These are phyloP conservation scores for Epinephelus moara DNA, from an alignment of 2,113 vertebrate species.

Conservation along the genomic window DNA sequence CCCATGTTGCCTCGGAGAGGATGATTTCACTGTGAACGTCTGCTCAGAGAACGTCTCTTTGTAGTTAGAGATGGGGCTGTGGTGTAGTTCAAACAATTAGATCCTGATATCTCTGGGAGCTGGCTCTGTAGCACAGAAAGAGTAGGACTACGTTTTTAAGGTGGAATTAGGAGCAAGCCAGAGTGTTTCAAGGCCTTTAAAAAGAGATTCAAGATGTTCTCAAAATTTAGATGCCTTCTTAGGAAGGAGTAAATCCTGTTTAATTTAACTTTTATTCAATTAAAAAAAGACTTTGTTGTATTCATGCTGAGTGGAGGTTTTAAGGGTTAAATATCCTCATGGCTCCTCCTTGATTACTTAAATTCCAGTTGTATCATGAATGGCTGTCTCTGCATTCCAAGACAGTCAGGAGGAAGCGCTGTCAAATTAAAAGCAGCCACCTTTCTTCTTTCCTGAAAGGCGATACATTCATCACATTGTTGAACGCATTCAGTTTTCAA, in stretches of 20 bases:
- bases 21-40: background rate
- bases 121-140: background rate
- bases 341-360: background rate
- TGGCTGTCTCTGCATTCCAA: slow-evolving; percentile 24
- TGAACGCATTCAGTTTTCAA: background rate
- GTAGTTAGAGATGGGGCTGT: background rate
- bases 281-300: background rate
- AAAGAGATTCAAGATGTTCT: background rate
- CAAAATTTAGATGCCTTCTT: background rate
- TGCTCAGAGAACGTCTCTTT: slow-evolving; percentile 2
- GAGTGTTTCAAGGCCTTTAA: background rate
- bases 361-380: slow-evolving; percentile 13
- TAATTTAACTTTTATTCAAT: no score
- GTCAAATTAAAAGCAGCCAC: slow-evolving; percentile 4
- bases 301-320: background rate
- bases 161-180: background rate
- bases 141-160: background rate
- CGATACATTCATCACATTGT: background rate
- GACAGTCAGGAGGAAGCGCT: background rate
- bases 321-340: slow-evolving; percentile 1
- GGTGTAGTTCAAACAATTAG: slow-evolving; percentile 8
- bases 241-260: background rate
- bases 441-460: background rate
- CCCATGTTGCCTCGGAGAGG: background rate
- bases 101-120: background rate